Evolutionary conservation across 2,113 vertebrate species (phyloP), one percentile per base, ranked within the genome.

Genomic region (Carassius gibelio): DNA sequence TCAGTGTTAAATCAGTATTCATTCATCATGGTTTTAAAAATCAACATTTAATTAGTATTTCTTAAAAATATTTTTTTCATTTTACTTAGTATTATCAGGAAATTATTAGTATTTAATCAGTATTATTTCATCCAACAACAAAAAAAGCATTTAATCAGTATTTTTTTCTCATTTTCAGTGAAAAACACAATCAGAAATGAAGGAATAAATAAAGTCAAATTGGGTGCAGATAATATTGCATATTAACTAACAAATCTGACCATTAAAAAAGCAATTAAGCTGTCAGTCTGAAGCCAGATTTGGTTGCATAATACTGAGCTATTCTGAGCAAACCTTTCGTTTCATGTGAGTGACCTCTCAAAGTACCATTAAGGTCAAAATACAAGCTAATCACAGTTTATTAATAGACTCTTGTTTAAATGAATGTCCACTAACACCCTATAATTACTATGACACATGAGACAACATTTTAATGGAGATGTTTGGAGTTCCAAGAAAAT

Each of bases 401-500:
- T 89, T 88, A 81, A 87, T 86, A 87, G 79, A 78, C 38, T 52
- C 83, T 76, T 38, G 38, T 80, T 84, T 81, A 85, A 87, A 85
- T 87, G 69, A 85, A 52, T 42, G 86, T 66, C 71, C 50, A 77
- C 62, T 77, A 84, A 86, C 84, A 87, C 85, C 77, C 48, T 75
- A 19, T 85, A 88, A 89, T 90, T 83, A 89, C 75, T 68, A 23
- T 61, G 82, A 69, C 85, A 74, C 36, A 83, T 42, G 10, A 76
- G 55, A n/a, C 30, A 19, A 5, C 42, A 26, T 86, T 84, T 80
- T 36, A 75, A 83, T 84, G 52, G 72, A 79, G 68, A 81, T 88
- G 50, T 57, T 64, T 82, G 57, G 52, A 69, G 48, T 64, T 75
- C 79, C 72, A 80, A 48, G 75, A 80, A 88, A 86, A 82, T 48